Evolutionary conservation across 1,140 invertebrate species (phyloP).

Genomic region (Antheraea pernyi): DNA sequence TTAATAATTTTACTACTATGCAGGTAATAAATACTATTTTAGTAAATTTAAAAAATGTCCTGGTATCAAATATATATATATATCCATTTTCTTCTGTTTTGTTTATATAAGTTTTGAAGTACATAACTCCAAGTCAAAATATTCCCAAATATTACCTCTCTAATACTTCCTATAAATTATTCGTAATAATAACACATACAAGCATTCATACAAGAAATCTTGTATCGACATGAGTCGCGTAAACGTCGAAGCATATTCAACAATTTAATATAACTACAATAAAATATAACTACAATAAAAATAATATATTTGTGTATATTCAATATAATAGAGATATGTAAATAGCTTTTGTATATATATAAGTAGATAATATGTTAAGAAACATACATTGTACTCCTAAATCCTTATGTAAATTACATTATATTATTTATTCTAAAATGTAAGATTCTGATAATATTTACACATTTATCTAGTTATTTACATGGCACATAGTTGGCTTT

Average conservation of each 20-base stretch:
- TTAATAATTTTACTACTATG: too few relatives aligned
- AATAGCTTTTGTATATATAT: not conserved
- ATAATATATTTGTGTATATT: not conserved
- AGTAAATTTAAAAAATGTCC: too few relatives aligned
- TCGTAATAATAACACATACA: conserved; percentile 20
- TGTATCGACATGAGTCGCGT: conserved; percentile 66
- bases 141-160: not conserved
- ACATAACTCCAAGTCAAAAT: not conserved
- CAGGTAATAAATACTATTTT: too few relatives aligned
- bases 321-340: not conserved
- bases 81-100: too few relatives aligned
- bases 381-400: conserved; percentile 47
- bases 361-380: conserved; percentile 3
- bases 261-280: conserved; percentile 17
- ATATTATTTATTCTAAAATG: not conserved
- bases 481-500: conserved; percentile 61
- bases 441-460: not conserved
- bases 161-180: not conserved
- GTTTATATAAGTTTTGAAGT: too few relatives aligned
- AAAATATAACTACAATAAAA: not conserved
- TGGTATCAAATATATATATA: too few relatives aligned
- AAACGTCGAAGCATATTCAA: conserved; percentile 59
- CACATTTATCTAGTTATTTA: conserved; percentile 37
- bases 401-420: conserved; percentile 5
- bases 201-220: conserved; percentile 36